Base-by-base conservation (phyloP, 2,113 vertebrate species). In the Salminus brasiliensis region DNA sequence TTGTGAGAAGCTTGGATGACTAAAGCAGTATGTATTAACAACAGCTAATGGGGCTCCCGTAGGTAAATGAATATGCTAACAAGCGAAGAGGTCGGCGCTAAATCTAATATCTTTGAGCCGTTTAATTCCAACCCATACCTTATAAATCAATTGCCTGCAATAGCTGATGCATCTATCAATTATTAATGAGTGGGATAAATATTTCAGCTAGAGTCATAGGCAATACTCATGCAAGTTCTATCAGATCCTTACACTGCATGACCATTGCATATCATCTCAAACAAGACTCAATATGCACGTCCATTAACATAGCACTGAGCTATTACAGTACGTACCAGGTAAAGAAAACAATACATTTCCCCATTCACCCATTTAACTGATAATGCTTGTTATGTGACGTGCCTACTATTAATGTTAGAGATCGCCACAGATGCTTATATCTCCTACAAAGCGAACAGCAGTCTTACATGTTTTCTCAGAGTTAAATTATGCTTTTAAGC, bases 101-200 rank as follows among this genome's bases (percentile, higher is more conserved):
- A 95, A 95, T 95, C 94, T 95, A 95, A 96, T 96, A 95, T 95
- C 93, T 94, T 94, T 95, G 94, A 95, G 94, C 93, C 93, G 94
- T 95, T 96, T 95, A 95, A 95, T 95, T 96, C 94, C 93, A 94
- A 95, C 95, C 92, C 93, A 92, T 90, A 93, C 93, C 94, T 95
- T 95, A 95, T 95, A 95, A 95, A 95, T 95, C 94, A 95, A 95
- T 95, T 95, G 93, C 95, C 93, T 92, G 36, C 90, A 93, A 94
- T 92, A 94, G 93, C 92, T 94, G 93, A 95, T 95, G 93, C 93
- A 93, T 93, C 93, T 95, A 95, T 96, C 94, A 95, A 95, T 95
- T 95, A 95, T 95, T 95, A 92, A 95, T 89, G 91, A 95, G 93
- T 91, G 92, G 94, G 93, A 94, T 94, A 93, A 94, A 95, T 95